Percentiles rank a stretch among this genome's conserved stretches.
Conservation (phyloP, 1,140 invertebrate genomes). For the Orius laevigatus region DNA sequence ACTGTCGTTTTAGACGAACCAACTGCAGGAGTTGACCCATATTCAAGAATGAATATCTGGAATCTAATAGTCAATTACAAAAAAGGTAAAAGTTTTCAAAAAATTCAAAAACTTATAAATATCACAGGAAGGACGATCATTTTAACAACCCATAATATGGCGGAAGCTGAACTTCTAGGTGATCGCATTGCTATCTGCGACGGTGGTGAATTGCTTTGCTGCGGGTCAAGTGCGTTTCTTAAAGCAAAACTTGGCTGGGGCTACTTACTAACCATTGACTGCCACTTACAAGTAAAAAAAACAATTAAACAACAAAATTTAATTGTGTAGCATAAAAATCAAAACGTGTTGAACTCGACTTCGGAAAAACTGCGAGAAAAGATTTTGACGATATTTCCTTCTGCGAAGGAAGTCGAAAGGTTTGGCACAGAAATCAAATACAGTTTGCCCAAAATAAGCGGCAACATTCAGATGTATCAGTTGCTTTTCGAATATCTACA, state of each 20-base stretch:
- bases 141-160: constrained; percentile 44
- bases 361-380: neutral
- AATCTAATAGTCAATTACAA: constrained; percentile 32
- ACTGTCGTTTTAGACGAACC: constrained; percentile 58
- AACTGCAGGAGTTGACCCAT: constrained; percentile 39
- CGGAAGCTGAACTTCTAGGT: constrained; percentile 39
- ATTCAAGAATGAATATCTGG: constrained; percentile 41
- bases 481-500: constrained; percentile 8
- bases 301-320: neutral
- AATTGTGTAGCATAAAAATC: neutral
- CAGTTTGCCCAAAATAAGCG: constrained; percentile 3
- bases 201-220: constrained; percentile 40
- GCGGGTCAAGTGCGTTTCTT: constrained; percentile 44
- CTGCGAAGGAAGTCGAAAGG: constrained; percentile 5
- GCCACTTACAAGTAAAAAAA: neutral
- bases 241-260: constrained; percentile 30
- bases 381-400: neutral
- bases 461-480: constrained; percentile 7
- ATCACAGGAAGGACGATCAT: constrained; percentile 39
- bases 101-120: neutral
- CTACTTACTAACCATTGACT: constrained; percentile 18
- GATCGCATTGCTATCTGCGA: constrained; percentile 52
- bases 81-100: constrained; percentile 23
- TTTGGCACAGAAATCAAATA: constrained; percentile 13
- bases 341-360: neutral